Percentiles rank a stretch among this genome's conserved stretches.
phyloP scores from a whole-genome alignment of 2,797 vertebrate genomes.

The Bradypus variegatus region DNA sequence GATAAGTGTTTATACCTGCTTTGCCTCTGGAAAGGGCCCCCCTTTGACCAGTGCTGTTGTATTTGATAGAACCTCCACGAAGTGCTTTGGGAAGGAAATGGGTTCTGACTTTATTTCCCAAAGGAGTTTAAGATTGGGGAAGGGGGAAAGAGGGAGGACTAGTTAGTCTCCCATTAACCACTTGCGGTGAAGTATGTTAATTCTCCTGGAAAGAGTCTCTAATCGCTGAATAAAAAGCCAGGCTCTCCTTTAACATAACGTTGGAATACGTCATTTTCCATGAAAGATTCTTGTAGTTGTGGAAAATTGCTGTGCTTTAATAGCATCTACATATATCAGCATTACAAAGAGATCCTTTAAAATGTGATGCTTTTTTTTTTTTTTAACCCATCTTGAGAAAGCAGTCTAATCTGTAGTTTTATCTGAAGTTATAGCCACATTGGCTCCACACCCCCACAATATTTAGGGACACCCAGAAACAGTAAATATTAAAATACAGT shows the following conservation, averaged over 20 bases:
- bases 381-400: neutral
- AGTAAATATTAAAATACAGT: neutral
- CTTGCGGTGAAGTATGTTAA: slow-evolving; percentile 62
- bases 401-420: neutral
- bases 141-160: slow-evolving; percentile 42
- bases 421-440: neutral
- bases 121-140: slow-evolving; percentile 60
- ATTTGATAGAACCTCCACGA: slow-evolving; percentile 1
- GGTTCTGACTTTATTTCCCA: slow-evolving; percentile 68
- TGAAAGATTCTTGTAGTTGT: slow-evolving; percentile 61
- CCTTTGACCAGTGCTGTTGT: neutral
- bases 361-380: neutral
- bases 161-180: slow-evolving; percentile 70
- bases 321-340: slow-evolving; percentile 53
- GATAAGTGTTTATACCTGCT: neutral
- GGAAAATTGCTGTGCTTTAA: slow-evolving; percentile 64
- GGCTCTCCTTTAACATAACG: slow-evolving; percentile 62
- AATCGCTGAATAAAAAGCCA: slow-evolving; percentile 67
- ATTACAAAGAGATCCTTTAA: slow-evolving; percentile 48
- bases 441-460: accelerated
- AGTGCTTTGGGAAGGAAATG: slow-evolving; percentile 27
- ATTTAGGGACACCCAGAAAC: neutral
- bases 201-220: slow-evolving; percentile 69
- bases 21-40: neutral
- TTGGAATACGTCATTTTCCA: slow-evolving; percentile 62